Base-by-base conservation (phyloP, 2,888 invertebrate species). In the Megastigmus dorsalis region DNA sequence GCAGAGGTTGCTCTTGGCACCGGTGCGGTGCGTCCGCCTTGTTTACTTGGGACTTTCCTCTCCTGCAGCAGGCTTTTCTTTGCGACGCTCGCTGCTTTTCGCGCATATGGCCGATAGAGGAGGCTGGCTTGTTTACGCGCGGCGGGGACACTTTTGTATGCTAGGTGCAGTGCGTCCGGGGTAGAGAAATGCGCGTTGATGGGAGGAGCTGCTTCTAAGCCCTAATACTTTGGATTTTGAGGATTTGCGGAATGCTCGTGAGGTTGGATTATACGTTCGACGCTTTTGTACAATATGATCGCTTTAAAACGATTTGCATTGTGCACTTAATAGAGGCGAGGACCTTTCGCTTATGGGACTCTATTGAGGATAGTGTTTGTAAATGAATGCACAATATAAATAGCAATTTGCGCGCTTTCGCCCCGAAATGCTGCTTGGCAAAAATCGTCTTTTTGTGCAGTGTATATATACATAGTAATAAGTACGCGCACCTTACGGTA, bases 31-130 rank as follows among this genome's bases (percentile, higher is more conserved):
- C n/a, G n/a, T n/a, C n/a, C n/a, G 50, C 45, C 38, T 68, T 70
- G 62, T 70, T 70, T 70, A 59, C 54, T 50, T 52, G 69, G 54
- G 69, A 50, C 54, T 62, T 62, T 38, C n/a, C n/a, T n/a, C 54
- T 15, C 48, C 20, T 5, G 30, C n/a, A n/a, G 2, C 3, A 4
- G 36, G 18, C 30, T 54, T 54, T 54, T 65, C 50, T 50, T 30
- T 9, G 26, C 23, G 13, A 6, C 41, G 20, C 6, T 9, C 13
- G 20, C 30, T 4, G n/a, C 30, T 54, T 28, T 41, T 67, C 55
- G 55, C 52, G 52, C 48, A 36, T 15, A 54, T 30, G 54, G 10
- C n/a, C 26, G n/a, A n/a, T n/a, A n/a, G n/a, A n/a, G n/a, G n/a
- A n/a, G n/a, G 33, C 33, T 9, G 10, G 33, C n/a, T n/a, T 33